phyloP scores from a whole-genome alignment of 2,797 vertebrate genomes.

The Antrozous pallidus region DNA sequence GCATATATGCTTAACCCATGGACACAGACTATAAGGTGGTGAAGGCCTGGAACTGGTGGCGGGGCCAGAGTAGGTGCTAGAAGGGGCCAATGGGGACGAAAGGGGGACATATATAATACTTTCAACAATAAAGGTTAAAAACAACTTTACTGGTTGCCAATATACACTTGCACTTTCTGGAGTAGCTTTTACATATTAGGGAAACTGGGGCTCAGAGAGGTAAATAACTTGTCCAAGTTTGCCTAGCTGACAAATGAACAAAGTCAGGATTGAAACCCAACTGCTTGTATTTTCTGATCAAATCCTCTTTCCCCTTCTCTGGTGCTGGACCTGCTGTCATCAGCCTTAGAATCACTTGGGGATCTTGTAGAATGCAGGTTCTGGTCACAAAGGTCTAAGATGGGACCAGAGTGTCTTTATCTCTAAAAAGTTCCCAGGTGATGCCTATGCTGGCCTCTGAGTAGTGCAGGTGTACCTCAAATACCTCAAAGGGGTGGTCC shows the following conservation, averaged over 20 bases:
- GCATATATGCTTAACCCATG: too few species aligned
- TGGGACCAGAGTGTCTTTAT: background rate
- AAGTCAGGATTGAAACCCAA: background rate
- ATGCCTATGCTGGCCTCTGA: background rate
- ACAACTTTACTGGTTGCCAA: too few species aligned
- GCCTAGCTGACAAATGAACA: background rate
- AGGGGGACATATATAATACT: too few species aligned
- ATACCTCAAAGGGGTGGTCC: too few species aligned
- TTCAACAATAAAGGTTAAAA: too few species aligned
- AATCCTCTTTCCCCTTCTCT: background rate
- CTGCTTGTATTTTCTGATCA: background rate
- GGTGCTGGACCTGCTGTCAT: background rate
- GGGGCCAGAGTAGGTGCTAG: too few species aligned
- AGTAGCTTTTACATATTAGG: background rate
- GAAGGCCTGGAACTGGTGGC: too few species aligned
- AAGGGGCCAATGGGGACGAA: too few species aligned
- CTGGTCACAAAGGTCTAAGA: background rate
- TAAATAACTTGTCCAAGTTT: background rate
- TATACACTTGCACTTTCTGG: background rate
- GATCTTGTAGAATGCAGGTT: background rate
- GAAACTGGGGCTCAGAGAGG: background rate
- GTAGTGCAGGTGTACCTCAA: accelerated
- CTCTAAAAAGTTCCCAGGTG: background rate
- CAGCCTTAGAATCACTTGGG: background rate
- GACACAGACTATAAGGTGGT: too few species aligned